Evolutionary conservation across 2,113 vertebrate species (phyloP).

Genomic region (Bos taurus): DNA sequence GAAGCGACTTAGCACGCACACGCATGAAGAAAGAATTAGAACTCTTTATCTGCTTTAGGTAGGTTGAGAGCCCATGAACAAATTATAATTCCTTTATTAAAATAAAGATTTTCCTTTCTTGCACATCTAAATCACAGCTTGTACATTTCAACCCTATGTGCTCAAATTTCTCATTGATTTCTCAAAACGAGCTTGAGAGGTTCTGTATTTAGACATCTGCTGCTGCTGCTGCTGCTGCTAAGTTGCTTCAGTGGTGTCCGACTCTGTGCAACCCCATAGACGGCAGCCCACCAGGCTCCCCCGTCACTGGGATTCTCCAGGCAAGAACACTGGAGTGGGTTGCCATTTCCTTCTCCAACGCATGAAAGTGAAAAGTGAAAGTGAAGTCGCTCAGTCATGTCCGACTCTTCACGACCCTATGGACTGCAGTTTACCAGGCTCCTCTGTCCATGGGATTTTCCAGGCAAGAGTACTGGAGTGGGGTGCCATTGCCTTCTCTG

Average conservation of each 20-base stretch:
- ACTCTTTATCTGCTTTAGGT: neutral
- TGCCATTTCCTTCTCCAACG: neutral
- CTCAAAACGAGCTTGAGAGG: neutral
- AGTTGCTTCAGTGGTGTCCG: accelerated
- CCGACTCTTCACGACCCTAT: neutral
- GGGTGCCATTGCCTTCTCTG: neutral
- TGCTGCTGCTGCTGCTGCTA: neutral
- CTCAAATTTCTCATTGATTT: neutral
- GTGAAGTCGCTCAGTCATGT: neutral
- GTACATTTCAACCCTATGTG: neutral
- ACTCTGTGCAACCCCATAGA: neutral
- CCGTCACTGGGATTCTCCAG: neutral
- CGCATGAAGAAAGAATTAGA: accelerated
- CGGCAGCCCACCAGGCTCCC: neutral
- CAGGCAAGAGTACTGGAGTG: neutral
- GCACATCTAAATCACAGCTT: neutral
- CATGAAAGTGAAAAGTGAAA: neutral
- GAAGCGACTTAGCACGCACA: neutral
- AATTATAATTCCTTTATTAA: neutral
- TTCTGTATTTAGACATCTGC: neutral
- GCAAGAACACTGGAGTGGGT: neutral
- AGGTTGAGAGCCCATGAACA: neutral
- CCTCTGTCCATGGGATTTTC: neutral
- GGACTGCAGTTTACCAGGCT: neutral
- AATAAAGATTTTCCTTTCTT: neutral